Evolutionary conservation across 2,888 invertebrate species (phyloP), one percentile per base, ranked within the genome.

Genomic region (Folsomia candida): DNA sequence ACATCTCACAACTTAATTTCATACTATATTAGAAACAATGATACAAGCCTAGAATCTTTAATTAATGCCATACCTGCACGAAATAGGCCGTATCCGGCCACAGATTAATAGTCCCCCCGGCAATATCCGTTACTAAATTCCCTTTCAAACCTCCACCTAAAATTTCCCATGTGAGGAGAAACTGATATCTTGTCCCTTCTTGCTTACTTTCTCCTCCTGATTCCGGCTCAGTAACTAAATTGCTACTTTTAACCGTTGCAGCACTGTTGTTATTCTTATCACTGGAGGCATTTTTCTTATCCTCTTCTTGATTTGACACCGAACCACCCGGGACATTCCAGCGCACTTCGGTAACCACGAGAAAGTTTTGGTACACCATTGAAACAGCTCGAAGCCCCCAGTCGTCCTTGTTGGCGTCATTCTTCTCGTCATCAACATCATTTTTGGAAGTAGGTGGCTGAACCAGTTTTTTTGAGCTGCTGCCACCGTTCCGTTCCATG

Each of bases 111-210:
- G 91, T 91, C 76, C 91, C 91, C 81, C 89, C 88, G 73, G 90
- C 90, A 70, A 90, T 89, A 83, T 91, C 91, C 57, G 91, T 91
- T 84, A 91, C 90, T 77, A 91, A 86, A 84, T 91, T 91, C 77
- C 91, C 91, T 84, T 90, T 91, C 73, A 91, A 85, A 76, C 91
- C 91, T 79, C 91, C 91, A 71, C 91, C 91, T 81, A 90, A 90
- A 69, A 91, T 90, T 86, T 91, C 91, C 91, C 91, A 91, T 73
- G 91, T 91, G 69, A 91, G 91, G 81, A 91, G 86, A 84, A 91
- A 91, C 72, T 91, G 71, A 59, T 68, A 65, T 59, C 61, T 70
- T 24, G 51, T 37, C 22, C 68, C 29, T 47, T 28, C 25, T 47
- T 54, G 22, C 51, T 58, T n/a, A 11, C 24, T 20, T 22, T 61